phyloP scores from a whole-genome alignment of 2,113 vertebrate species.

The Cebidichthys violaceus region DNA sequence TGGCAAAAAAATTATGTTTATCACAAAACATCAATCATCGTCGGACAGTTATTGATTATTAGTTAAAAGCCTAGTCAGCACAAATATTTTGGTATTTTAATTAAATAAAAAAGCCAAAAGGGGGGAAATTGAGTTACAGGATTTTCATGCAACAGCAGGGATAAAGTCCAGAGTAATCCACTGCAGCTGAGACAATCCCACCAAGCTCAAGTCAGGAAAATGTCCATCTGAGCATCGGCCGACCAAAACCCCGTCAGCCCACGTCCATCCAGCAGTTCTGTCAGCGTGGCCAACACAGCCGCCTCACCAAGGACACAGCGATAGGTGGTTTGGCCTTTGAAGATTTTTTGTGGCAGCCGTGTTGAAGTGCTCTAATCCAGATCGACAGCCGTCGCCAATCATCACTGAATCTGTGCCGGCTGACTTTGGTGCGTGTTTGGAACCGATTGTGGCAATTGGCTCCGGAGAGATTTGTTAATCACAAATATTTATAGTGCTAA shows the following conservation, averaged over 20 bases:
- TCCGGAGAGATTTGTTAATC: constrained; percentile 36
- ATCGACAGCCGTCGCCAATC: constrained; percentile 36
- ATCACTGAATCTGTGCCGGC: constrained; percentile 49
- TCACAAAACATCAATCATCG: background rate
- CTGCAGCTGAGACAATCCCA: constrained; percentile 38
- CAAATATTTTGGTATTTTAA: constrained; percentile 13
- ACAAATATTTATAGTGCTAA: constrained; percentile 48
- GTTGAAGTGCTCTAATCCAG: constrained; percentile 35
- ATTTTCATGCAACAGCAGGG: constrained; percentile 31
- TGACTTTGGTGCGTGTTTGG: constrained; percentile 48
- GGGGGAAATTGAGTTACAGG: constrained; percentile 3
- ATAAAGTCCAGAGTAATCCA: constrained; percentile 43
- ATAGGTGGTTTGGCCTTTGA: constrained; percentile 24
- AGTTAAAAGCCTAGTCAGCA: constrained; percentile 4
- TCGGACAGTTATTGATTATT: background rate
- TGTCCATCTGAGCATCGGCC: constrained; percentile 33
- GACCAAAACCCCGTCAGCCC: constrained; percentile 45
- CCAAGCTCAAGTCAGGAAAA: constrained; percentile 48
- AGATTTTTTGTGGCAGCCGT: constrained; percentile 40
- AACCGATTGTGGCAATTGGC: constrained; percentile 18
- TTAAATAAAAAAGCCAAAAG: constrained; percentile 8
- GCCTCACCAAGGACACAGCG: constrained; percentile 6
- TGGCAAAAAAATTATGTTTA: background rate
- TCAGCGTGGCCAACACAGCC: constrained; percentile 12
- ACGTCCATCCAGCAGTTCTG: constrained; percentile 20